phyloP scores from a whole-genome alignment of 2,888 invertebrate genomes.

The Pristionchus mayeri region DNA sequence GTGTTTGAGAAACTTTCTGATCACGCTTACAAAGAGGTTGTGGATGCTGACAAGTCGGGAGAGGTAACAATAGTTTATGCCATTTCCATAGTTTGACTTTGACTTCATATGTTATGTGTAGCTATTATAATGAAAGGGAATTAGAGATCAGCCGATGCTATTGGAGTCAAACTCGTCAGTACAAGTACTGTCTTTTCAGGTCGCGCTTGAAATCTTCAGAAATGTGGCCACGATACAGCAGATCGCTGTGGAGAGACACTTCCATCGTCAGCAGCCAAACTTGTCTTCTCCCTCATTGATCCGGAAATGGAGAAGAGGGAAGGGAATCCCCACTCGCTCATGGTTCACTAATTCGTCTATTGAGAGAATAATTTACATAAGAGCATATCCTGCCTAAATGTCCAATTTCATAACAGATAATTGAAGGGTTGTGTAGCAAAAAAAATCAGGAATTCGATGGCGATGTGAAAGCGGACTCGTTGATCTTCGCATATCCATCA shows the following conservation, averaged over 20 bases:
- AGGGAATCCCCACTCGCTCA: not conserved
- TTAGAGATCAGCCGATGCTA: no score
- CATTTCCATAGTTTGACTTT: no score
- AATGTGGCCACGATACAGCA: constrained; percentile 16
- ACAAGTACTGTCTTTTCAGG: no score
- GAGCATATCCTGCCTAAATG: no score
- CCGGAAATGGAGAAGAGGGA: not conserved
- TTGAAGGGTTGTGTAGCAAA: not conserved
- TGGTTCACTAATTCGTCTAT: no score
- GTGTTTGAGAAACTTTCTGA: constrained; percentile 7
- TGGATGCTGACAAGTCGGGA: not conserved
- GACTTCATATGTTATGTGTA: no score
- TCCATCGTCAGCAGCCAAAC: not conserved
- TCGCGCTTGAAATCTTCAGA: constrained; percentile 9
- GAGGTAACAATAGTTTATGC: no score
- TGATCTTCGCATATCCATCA: constrained; percentile 18
- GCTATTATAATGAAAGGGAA: no score
- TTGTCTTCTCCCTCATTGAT: not conserved
- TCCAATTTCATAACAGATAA: no score
- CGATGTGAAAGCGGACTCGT: not conserved
- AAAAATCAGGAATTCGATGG: not conserved
- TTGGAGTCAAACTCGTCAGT: no score
- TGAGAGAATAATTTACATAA: not conserved
- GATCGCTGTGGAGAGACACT: not conserved
- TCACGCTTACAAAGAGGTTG: not conserved